These are phyloP conservation scores for Mustelus asterias DNA, from an alignment of 2,113 vertebrate genomes.

Conservation along the genomic window DNA sequence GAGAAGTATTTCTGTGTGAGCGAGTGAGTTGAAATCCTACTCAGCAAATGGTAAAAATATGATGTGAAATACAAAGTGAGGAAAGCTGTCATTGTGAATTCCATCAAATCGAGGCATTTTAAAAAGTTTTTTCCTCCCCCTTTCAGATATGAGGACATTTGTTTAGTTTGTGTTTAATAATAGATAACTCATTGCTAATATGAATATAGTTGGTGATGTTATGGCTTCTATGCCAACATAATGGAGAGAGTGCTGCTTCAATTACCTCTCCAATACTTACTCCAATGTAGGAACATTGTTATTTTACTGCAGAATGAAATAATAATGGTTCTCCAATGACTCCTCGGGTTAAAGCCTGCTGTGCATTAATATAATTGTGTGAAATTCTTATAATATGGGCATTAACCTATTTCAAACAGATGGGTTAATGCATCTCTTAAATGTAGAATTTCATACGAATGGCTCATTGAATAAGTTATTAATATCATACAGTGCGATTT, in stretches of 20 bases:
- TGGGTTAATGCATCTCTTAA: slow-evolving; percentile 10
- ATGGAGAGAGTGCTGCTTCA: background rate
- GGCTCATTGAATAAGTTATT: background rate
- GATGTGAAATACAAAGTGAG: too few species aligned
- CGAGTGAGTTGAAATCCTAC: background rate
- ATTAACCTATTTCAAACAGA: slow-evolving; percentile 15
- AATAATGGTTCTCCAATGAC: slow-evolving; percentile 17
- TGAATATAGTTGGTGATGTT: background rate
- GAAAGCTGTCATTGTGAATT: background rate
- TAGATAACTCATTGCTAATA: slow-evolving; percentile 8
- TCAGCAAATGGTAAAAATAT: background rate
- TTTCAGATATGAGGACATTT: background rate
- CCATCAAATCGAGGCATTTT: background rate
- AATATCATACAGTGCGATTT: background rate
- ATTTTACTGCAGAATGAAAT: slow-evolving; percentile 18
- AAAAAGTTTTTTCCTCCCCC: background rate
- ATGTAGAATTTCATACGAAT: slow-evolving; percentile 12
- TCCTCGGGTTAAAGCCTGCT: background rate
- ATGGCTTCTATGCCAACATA: background rate
- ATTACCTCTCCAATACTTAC: background rate
- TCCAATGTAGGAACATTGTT: background rate
- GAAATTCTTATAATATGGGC: background rate
- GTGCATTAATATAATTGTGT: background rate
- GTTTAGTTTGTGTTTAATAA: slow-evolving; percentile 22
- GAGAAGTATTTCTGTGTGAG: background rate